Evolutionary conservation across 2,113 vertebrate species (phyloP).

Genomic region (Labeo rohita): DNA sequence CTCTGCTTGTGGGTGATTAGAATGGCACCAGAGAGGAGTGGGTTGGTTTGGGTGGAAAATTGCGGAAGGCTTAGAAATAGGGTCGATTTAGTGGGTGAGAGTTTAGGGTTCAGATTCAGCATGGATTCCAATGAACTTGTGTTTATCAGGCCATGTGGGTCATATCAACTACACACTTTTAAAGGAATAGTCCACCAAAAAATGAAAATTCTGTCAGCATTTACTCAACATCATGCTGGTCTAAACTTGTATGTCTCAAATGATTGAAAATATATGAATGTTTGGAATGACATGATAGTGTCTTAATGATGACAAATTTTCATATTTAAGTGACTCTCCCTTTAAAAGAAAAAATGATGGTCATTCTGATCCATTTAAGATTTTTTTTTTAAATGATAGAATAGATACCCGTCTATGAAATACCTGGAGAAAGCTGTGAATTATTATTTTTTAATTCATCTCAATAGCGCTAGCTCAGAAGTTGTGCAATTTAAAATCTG

Average conservation of each 20-base stretch:
- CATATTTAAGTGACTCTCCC: neutral
- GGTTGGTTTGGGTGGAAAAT: neutral
- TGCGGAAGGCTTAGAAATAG: neutral
- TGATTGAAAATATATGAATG: neutral
- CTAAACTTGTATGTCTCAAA: neutral
- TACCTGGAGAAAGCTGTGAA: no score
- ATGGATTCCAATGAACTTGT: neutral
- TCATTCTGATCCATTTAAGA: no score
- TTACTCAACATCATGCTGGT: neutral
- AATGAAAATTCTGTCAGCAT: neutral
- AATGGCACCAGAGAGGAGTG: neutral
- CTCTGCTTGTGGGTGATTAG: conserved; percentile 53
- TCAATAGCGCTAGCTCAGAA: no score
- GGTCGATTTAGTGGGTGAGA: neutral
- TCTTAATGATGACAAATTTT: neutral
- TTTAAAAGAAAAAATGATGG: neutral
- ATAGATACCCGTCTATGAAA: no score
- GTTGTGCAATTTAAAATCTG: no score
- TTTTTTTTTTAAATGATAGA: no score
- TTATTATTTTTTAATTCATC: no score
- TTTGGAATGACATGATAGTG: neutral
- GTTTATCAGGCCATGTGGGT: neutral
- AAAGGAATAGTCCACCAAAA: neutral
- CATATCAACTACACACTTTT: neutral
- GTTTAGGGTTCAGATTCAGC: neutral